Conservation (phyloP, 1,140 invertebrate genomes). For the Hydropsyche tenuis region DNA sequence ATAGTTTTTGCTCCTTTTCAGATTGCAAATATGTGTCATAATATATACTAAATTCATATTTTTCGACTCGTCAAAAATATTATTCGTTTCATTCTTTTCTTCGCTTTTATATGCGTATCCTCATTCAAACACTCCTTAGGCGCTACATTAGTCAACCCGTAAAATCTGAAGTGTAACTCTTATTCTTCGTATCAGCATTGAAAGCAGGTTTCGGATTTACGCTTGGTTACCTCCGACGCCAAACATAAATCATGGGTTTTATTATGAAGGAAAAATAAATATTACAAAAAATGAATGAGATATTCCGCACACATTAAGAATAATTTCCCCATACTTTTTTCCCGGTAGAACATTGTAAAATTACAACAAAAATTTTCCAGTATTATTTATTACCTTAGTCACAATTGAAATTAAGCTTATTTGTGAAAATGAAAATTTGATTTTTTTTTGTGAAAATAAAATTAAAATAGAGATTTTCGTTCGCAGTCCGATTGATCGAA, state of each 20-base stretch:
- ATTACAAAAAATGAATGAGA: slow-evolving; percentile 11
- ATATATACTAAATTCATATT: neutral
- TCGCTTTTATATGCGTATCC: neutral
- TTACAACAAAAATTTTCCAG: too few species aligned
- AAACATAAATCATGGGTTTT: slow-evolving; percentile 39
- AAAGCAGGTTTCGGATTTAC: slow-evolving; percentile 18
- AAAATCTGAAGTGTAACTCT: slow-evolving; percentile 4
- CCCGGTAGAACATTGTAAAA: too few species aligned
- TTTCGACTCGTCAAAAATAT: neutral
- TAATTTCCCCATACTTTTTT: too few species aligned
- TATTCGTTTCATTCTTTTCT: neutral
- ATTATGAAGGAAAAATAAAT: slow-evolving; percentile 30
- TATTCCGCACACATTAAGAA: neutral
- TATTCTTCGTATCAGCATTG: slow-evolving; percentile 20
- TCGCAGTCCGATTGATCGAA: too few species aligned
- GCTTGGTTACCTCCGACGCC: slow-evolving; percentile 23
- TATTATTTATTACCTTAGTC: too few species aligned
- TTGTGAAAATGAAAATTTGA: too few species aligned
- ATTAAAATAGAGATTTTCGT: too few species aligned
- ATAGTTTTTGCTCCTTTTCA: too few species aligned
- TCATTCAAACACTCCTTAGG: slow-evolving; percentile 11
- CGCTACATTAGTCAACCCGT: slow-evolving; percentile 23
- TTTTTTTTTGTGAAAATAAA: too few species aligned
- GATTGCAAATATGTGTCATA: too few species aligned
- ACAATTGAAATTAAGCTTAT: too few species aligned